Evolutionary conservation across 1,140 invertebrate genomes (phyloP), one percentile per base, ranked within the genome.

Genomic region (Achatina immaculata): DNA sequence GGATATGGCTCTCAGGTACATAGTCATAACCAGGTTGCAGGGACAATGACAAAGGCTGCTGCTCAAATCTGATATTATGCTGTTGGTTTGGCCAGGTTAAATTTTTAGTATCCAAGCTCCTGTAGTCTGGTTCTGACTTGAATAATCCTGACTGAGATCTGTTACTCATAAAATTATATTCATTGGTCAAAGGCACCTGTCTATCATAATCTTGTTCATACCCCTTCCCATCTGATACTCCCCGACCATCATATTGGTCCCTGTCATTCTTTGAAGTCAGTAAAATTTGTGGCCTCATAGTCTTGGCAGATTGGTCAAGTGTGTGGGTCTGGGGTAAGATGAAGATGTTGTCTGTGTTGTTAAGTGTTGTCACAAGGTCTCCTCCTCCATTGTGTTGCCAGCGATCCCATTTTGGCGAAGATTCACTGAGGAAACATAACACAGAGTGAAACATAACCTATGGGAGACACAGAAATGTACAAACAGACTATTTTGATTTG

Each of bases 321-420:
- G 79, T 58, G n/a, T 78, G 81, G 58, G 85, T 80, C n/a, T 83
- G 82, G 28, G 87, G 87, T 72, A 87, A 73, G 62, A 88, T 82
- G 82, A 85, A 88, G 19, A 88, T 83, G 62, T 48, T 65, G 80
- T 84, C 83, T 2, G 74, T 81, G 62, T 81, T 80, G 48, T 74
- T 65, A 31, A 78, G 72, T 1, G 78, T 78, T 71, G 82, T 88
- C 84, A 88, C 74, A 88, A 85, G 28, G 86, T 86, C 82, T 87
- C 85, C 81, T 88, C 87, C 73, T 85, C 68, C 83, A 86, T 83
- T 77, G 80, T 83, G 79, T 65, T 83, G 77, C 84, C 83, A 83
- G 73, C 85, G 82, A 86, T 84, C 84, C 87, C 87, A 79, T 88
- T 88, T 84, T 87, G 87, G 42, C 86, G 84, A 34, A 86, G 83